A percentile compares a stretch with the other conserved stretches of the same genome.
Evolutionary conservation across 2,888 invertebrate genomes (phyloP).

Genomic region (Drosophila histrio): DNA sequence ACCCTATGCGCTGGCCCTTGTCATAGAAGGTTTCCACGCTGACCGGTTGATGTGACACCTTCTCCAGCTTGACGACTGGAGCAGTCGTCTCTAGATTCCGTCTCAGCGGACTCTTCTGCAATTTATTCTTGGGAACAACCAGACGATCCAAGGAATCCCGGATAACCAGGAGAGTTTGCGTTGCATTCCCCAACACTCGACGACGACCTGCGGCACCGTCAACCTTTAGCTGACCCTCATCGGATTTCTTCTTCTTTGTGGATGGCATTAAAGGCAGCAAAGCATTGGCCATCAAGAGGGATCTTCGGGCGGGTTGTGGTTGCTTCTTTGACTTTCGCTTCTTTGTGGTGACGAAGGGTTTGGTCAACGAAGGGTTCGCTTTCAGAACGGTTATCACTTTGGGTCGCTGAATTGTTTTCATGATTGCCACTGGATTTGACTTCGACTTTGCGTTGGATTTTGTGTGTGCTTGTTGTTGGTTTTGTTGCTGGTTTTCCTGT

Average conservation of each 20-base stretch:
- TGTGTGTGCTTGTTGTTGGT: not conserved
- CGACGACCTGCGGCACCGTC: not conserved
- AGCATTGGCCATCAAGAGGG: slow-evolving; percentile 18
- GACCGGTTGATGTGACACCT: not conserved
- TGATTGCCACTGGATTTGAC: not conserved
- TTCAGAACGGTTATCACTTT: slow-evolving; percentile 1
- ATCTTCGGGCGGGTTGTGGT: slow-evolving; percentile 1
- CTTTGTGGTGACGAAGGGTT: not conserved
- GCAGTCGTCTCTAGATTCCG: not conserved
- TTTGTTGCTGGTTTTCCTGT: not conserved
- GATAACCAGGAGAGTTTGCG: not conserved
- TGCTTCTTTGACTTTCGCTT: not conserved
- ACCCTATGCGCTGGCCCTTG: not conserved
- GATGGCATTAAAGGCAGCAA: slow-evolving; percentile 16
- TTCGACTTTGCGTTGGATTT: not conserved
- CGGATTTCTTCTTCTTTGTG: not conserved
- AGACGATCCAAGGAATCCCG: not conserved
- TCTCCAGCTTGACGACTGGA: not conserved
- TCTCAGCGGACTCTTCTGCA: not conserved
- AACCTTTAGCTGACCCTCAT: not conserved
- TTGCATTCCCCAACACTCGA: not conserved
- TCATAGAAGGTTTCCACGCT: not conserved
- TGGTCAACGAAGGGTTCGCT: not conserved
- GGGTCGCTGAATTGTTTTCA: not conserved
- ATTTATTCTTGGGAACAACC: not conserved